Conservation (phyloP, 2,888 invertebrate species). For the Biston stratarius region DNA sequence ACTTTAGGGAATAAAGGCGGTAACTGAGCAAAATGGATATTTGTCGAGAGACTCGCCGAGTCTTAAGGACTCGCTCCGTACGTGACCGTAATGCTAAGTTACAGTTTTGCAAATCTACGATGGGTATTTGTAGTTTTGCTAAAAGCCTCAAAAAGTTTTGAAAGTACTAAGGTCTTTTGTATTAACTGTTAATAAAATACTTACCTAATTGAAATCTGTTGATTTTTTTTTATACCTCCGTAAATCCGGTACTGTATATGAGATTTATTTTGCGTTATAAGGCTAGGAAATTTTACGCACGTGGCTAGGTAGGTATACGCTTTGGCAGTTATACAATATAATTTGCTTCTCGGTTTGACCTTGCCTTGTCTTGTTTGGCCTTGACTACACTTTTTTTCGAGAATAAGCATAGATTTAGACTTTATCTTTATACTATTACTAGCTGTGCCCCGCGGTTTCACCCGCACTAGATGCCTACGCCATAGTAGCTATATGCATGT, state of each 20-base stretch:
- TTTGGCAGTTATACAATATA: too few species aligned
- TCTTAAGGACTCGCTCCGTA: slow-evolving; percentile 46
- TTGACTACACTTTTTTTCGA: too few species aligned
- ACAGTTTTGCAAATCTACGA: slow-evolving; percentile 39
- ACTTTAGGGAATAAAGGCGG: slow-evolving; percentile 51
- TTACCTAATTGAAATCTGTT: background rate
- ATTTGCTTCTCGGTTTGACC: too few species aligned
- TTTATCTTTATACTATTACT: too few species aligned
- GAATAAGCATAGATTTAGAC: too few species aligned
- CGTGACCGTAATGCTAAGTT: slow-evolving; percentile 61
- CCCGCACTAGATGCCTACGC: too few species aligned
- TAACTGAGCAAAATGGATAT: slow-evolving; percentile 62
- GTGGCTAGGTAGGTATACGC: too few species aligned
- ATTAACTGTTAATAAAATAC: background rate
- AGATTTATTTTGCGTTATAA: background rate
- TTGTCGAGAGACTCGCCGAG: slow-evolving; percentile 52
- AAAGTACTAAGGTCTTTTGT: slow-evolving; percentile 1
- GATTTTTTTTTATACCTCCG: too few species aligned
- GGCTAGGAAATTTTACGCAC: too few species aligned
- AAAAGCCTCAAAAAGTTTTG: slow-evolving; percentile 18
- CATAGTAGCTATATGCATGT: too few species aligned
- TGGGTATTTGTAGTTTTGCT: slow-evolving; percentile 27
- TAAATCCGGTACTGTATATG: background rate
- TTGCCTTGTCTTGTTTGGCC: too few species aligned
- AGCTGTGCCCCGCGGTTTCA: too few species aligned